These are phyloP conservation scores for Jordanella pulchra DNA, from an alignment of 2,797 vertebrate species.

Conservation along the genomic window DNA sequence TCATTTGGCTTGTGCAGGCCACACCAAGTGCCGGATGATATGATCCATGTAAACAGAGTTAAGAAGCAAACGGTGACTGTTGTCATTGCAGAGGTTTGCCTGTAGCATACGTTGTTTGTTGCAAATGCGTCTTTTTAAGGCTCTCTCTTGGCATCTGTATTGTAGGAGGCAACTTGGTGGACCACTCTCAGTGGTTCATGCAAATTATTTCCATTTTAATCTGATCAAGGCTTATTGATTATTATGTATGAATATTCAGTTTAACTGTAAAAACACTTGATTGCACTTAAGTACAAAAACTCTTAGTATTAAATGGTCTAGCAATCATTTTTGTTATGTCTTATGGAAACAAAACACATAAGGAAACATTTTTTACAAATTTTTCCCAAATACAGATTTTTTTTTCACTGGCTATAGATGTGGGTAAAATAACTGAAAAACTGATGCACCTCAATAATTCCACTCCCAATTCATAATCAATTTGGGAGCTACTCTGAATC, in stretches of 20 bases:
- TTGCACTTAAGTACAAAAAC: neutral
- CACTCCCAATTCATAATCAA: no score
- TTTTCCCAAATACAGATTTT: neutral
- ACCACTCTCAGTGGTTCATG: slow-evolving; percentile 50
- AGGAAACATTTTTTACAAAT: neutral
- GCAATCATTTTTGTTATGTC: neutral
- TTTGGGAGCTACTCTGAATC: no score
- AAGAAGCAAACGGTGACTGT: slow-evolving; percentile 63
- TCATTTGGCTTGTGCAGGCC: slow-evolving; percentile 31
- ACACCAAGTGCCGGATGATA: slow-evolving; percentile 48
- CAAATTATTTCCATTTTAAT: slow-evolving; percentile 12
- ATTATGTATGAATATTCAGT: slow-evolving; percentile 29
- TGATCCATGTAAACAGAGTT: slow-evolving; percentile 69
- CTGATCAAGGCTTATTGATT: slow-evolving; percentile 21
- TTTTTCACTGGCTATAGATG: neutral
- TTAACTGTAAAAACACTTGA: slow-evolving; percentile 18
- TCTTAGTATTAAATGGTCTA: neutral
- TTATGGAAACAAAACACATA: neutral
- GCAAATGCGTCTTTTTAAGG: slow-evolving; percentile 71
- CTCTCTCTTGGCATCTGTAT: slow-evolving; percentile 40
- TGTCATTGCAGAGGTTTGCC: slow-evolving; percentile 78
- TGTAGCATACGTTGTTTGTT: slow-evolving; percentile 48
- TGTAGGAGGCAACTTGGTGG: slow-evolving; percentile 57
- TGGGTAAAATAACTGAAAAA: no score
- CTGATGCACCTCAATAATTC: no score